A percentile compares a stretch with the other conserved stretches of the same genome.
Conservation (phyloP, 2,797 vertebrate genomes). For the Rhinophrynus dorsalis region DNA sequence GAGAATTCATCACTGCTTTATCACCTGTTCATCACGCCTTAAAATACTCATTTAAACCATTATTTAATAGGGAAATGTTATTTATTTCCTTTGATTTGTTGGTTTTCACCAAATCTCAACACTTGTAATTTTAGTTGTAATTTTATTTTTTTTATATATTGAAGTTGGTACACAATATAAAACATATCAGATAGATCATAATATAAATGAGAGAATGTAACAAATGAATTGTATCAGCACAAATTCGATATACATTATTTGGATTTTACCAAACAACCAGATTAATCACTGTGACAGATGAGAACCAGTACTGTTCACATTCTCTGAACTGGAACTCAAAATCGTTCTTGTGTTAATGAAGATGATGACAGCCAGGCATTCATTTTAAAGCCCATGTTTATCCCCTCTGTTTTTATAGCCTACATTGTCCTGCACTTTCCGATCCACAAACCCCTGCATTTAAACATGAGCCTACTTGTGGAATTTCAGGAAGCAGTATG, state of each 20-base stretch:
- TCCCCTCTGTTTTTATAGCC: constrained; percentile 51
- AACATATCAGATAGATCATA: not conserved
- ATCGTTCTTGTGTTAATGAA: constrained; percentile 55
- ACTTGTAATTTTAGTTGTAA: too few relatives aligned
- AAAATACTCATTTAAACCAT: too few relatives aligned
- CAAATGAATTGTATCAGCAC: constrained; percentile 8
- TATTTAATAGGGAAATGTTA: too few relatives aligned
- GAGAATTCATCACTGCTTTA: too few relatives aligned
- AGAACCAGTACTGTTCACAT: constrained; percentile 55
- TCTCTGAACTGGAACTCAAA: constrained; percentile 59
- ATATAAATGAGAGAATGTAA: not conserved
- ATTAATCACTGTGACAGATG: constrained; percentile 63
- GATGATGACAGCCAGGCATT: constrained; percentile 64
- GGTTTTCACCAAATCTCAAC: too few relatives aligned
- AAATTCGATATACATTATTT: constrained; percentile 46
- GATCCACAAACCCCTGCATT: constrained; percentile 53
- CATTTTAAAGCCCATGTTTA: constrained; percentile 61
- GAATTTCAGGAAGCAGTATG: constrained; percentile 56
- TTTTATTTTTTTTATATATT: too few relatives aligned
- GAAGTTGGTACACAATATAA: too few relatives aligned
- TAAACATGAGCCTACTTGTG: constrained; percentile 53
- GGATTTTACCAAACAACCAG: constrained; percentile 59
- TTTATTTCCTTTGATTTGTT: too few relatives aligned
- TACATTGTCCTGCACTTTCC: constrained; percentile 52
- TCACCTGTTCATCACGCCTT: too few relatives aligned